Evolutionary conservation across 2,797 vertebrate genomes (phyloP), one percentile per base, ranked within the genome.

Genomic region (Taenioides sp.): DNA sequence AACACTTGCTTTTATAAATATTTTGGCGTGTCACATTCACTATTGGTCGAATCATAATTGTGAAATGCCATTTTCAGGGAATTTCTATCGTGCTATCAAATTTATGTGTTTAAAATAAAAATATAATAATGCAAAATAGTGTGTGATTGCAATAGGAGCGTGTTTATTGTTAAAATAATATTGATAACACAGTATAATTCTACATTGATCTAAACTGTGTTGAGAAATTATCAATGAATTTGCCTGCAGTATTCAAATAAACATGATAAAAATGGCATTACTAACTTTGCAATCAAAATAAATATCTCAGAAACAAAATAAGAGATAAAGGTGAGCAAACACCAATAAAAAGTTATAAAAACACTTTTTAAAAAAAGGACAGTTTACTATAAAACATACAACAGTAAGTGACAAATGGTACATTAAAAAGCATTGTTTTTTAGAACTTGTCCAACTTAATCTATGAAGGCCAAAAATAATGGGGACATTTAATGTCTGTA

Each of bases 81-180:
- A 52, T 54, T 37, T 37, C 17, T n/a, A 52, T 12, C 7, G 27
- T 66, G 18, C 25, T 57, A 12, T 34, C 20, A 12, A 31, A 60
- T 9, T 31, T 23, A 22, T 67, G 25, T 52, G 55, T 55, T 54
- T 65, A 50, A 65, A 65, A 65, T 65, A 50, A 49, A 67, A 22
- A 66, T 66, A 28, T 50, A 67, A 66, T n/a, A 28, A 65, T 50
- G 25, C 63, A 49, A 27, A 27, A 49, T 49, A 27, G 9, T 52
- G 49, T 17, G 31, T 82, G 81, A 88, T 80, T 89, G 77, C 67
- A 86, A 86, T 86, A 89, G 81, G 89, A 84, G 87, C 89, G 86
- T 85, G 86, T 92, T 94, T 94, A 93, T 93, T 94, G 89, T 93
- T 92, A 93, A 93, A 93, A 93, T 92, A 94, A 93, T 91, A 92